These are phyloP conservation scores for Cephalopachus bancanus DNA, from an alignment of 2,797 vertebrate genomes.

Conservation along the genomic window DNA sequence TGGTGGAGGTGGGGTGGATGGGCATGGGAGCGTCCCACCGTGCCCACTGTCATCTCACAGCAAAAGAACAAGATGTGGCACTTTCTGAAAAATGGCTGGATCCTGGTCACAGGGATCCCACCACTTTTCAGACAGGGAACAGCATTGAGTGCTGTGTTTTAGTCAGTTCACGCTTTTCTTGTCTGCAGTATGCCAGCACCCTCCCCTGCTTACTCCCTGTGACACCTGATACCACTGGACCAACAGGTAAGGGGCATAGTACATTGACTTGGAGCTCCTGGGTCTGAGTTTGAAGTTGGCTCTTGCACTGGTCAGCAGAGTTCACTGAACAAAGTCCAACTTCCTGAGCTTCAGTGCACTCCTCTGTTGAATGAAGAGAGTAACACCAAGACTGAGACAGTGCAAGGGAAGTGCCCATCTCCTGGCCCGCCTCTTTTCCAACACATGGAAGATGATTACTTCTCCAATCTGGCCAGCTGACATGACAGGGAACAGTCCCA, in stretches of 20 bases:
- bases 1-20: background rate
- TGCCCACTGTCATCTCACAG: fast-evolving
- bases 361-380: background rate
- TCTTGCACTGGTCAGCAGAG: background rate
- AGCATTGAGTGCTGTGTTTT: too few relatives aligned
- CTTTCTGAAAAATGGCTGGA: background rate
- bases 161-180: too few relatives aligned
- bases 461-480: background rate
- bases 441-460: fast-evolving
- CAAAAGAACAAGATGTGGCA: background rate
- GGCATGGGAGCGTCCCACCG: background rate
- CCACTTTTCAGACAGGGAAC: background rate
- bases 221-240: too few relatives aligned
- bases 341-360: background rate
- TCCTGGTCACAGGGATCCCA: background rate
- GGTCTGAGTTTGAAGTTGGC: background rate
- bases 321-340: background rate
- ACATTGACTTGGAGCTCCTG: background rate
- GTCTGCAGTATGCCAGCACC: too few relatives aligned
- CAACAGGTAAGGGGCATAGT: background rate
- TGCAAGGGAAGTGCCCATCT: background rate
- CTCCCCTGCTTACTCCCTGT: background rate
- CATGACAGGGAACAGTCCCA: background rate
- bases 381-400: too few relatives aligned
- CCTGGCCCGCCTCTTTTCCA: background rate